Base-by-base conservation (phyloP, 2,888 invertebrate genomes). In the Epinotia ramella region DNA sequence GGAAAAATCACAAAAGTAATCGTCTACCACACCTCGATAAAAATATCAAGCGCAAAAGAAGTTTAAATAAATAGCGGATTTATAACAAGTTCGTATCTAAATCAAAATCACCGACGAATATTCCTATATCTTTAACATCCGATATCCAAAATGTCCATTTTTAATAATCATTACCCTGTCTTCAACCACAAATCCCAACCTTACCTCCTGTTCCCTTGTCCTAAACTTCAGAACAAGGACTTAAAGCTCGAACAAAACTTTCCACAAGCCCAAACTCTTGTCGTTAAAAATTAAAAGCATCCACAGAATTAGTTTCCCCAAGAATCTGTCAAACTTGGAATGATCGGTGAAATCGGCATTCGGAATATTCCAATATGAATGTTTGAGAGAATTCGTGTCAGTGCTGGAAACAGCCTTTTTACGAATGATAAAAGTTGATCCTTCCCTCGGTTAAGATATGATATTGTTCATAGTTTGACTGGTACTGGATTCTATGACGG, bases 201-300 rank as follows among this genome's bases (percentile, higher is more conserved):
- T n/a, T 6, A 46, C 13, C 46, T 46, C 9, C 11, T 12, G 13
- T 6, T 3, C 40, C 12, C 1, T 5, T 18, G 11, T 40, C 13
- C 49, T 11, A 24, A 49, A 44, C 57, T 57, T 68, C 0, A 68
- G 20, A 68, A 18, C 57, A 68, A 59, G 24, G 33, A 68, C 59
- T n/a, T 59, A 57, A 0, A 33, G 28, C 57, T 16, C 20, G 44
- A 57, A 13, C n/a, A 46, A 24, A 69, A 68, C 59, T 46, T 46
- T n/a, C 63, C 53, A 63, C 33, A 70, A 71, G n/a, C 40, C 40
- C 28, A 20, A 70, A 71, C 24, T 40, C 53, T 44, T 65, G 70
- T 70, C 70, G 65, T 75, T 71, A 71, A 65, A 75, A 71, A 75
- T 75, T 75, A 71, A 71, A 75, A 75, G 65, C 75, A 28, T 71